Conservation (phyloP, 2,797 vertebrate genomes). For the Xerus rutilus region DNA sequence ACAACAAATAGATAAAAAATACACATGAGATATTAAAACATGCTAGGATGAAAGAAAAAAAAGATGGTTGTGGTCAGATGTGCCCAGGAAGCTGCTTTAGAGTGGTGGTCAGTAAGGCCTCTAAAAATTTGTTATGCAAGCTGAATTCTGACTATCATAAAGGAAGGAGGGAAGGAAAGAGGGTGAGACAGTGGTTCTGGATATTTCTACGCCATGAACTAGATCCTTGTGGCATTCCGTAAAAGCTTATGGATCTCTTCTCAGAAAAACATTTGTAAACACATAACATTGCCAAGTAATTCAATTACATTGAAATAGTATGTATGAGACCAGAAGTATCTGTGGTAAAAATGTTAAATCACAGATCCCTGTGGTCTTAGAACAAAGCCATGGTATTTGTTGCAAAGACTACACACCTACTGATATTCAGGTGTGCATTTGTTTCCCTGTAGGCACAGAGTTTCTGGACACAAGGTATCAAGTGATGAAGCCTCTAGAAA, state of each 20-base stretch:
- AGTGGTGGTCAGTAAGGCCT: neutral
- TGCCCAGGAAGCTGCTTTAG: neutral
- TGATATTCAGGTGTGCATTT: neutral
- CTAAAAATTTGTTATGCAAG: neutral
- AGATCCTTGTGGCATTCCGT: neutral
- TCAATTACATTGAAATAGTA: neutral
- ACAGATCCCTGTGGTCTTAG: neutral
- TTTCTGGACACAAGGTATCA: neutral
- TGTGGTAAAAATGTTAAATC: neutral
- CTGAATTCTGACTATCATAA: neutral
- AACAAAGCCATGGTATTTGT: neutral
- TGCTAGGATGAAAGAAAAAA: neutral
- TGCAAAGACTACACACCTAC: neutral
- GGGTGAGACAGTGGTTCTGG: neutral
- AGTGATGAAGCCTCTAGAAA: neutral
- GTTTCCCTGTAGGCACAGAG: neutral
- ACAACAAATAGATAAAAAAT: neutral
- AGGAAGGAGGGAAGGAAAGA: neutral
- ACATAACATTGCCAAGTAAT: neutral
- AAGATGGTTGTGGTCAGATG: neutral
- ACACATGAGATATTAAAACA: neutral
- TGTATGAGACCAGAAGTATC: neutral
- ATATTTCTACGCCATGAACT: neutral
- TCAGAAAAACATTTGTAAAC: conserved; percentile 22
- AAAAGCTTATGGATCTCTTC: neutral